phyloP scores from a whole-genome alignment of 2,797 vertebrate species.

The Paramormyrops hopkinsi region DNA sequence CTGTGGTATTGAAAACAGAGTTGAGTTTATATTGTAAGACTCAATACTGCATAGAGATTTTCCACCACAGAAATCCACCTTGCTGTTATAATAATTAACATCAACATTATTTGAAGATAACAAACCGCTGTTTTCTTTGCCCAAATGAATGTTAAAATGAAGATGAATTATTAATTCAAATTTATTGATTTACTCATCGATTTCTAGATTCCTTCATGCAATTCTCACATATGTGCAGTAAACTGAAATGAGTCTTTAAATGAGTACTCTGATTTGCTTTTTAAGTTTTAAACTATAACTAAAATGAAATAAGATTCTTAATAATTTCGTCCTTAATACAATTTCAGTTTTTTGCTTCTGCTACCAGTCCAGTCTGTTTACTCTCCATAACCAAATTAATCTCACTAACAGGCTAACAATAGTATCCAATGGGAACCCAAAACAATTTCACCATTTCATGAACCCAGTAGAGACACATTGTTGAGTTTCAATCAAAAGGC shows the following conservation, averaged over 20 bases:
- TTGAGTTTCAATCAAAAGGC: not conserved
- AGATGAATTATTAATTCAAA: not conserved
- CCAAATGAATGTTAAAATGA: not conserved
- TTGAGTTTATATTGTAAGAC: conserved; percentile 1
- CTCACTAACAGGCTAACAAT: not conserved
- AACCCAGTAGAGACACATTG: not conserved
- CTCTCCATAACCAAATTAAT: not conserved
- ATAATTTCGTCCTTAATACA: not conserved
- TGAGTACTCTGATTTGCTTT: not conserved
- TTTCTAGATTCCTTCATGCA: not conserved
- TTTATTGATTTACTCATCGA: not conserved
- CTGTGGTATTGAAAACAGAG: not conserved
- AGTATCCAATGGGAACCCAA: not conserved
- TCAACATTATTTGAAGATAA: not conserved
- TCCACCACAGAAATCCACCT: not conserved
- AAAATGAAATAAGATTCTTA: not conserved
- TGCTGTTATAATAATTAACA: conserved; percentile 1
- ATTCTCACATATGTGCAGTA: not conserved
- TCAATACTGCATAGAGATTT: not conserved
- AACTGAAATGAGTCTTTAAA: not conserved
- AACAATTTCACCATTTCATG: not conserved
- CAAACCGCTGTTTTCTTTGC: not conserved
- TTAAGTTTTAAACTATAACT: not conserved
- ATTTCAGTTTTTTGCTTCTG: not conserved
- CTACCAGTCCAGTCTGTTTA: not conserved